Base-by-base conservation (phyloP, 2,888 invertebrate genomes). In the Molorchus minor region DNA sequence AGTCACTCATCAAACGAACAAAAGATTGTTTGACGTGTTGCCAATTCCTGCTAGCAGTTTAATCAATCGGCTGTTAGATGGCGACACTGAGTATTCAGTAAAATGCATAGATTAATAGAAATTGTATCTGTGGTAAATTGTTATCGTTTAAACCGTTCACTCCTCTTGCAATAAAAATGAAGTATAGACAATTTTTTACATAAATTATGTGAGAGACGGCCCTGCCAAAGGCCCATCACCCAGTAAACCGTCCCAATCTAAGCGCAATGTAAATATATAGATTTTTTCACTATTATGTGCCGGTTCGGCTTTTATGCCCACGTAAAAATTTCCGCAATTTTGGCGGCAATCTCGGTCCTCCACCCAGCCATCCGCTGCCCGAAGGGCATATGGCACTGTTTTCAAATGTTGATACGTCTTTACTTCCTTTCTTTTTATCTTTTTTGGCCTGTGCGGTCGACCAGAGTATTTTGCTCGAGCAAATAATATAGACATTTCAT, bases 401-500 rank as follows among this genome's bases (percentile, higher is more conserved):
- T 61, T 68, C 61, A 63, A 65, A 61, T 54, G 47, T 54, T 61
- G 67, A 53, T 59, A 63, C 40, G 58, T 44, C 45, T 43, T 17
- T 55, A 67, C 69, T 70, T 71, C 68, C 64, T 64, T 58, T 60
- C 62, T 61, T 65, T 61, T 65, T 61, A 62, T 56, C 58, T 71
- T 46, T 46, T 44, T 73, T 68, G 74, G 72, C 68, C 70, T 69
- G 72, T 76, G 75, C 68, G 76, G 77, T 74, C 70, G 40, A 30
- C 52, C 52, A 17, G 13, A 40, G 41, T 52, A 52, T 41, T 52
- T 41, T 41, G 53, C 33, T 45, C 56, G 41, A 75, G 76, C 75
- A 76, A 75, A 79, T 79, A 79, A 79, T 78, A 75, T 72, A 74
- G 77, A 77, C 75, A 75, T 79, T 79, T 78, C 74, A 78, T 77